Percentiles rank a stretch among this genome's conserved stretches.
Evolutionary conservation across 2,888 invertebrate species (phyloP).

Genomic region (Halocaridina rubra): DNA sequence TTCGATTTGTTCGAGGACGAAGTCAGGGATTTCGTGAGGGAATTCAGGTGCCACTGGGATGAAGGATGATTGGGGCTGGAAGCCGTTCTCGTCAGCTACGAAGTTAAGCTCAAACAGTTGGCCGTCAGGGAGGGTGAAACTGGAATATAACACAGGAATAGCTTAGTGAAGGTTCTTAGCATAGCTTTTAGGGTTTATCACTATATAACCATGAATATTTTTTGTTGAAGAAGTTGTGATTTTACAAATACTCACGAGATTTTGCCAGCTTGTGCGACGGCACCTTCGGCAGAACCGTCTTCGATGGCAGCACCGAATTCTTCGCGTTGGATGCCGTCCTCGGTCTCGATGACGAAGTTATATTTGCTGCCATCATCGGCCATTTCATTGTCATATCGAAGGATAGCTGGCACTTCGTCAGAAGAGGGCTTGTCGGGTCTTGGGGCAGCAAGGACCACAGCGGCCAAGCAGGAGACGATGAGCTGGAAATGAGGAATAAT

Average conservation of each 20-base stretch:
- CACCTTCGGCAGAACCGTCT: not conserved
- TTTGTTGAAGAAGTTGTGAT: not conserved
- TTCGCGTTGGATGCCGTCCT: conserved; percentile 30
- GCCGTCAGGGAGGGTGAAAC: conserved; percentile 3
- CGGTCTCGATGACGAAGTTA: conserved; percentile 30
- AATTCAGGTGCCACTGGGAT: not conserved
- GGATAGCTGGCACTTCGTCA: not conserved
- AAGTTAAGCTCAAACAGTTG: not conserved
- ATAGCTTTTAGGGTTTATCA: not conserved
- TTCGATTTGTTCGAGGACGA: not conserved
- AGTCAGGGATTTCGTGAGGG: not conserved
- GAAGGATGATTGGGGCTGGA: conserved; percentile 6
- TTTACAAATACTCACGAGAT: conserved; percentile 24
- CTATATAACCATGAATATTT: no score
- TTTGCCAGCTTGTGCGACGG: conserved; percentile 17
- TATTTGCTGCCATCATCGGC: conserved; percentile 11
- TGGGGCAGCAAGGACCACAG: not conserved
- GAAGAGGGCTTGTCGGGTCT: not conserved
- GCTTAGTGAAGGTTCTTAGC: not conserved
- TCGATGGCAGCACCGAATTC: conserved; percentile 9
- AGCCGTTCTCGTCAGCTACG: conserved; percentile 12
- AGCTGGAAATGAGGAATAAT: no score
- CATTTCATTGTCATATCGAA: not conserved
- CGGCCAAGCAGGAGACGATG: not conserved
- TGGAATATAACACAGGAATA: not conserved